Evolutionary conservation across 2,797 vertebrate species (phyloP).

Genomic region (Hirundo rustica): DNA sequence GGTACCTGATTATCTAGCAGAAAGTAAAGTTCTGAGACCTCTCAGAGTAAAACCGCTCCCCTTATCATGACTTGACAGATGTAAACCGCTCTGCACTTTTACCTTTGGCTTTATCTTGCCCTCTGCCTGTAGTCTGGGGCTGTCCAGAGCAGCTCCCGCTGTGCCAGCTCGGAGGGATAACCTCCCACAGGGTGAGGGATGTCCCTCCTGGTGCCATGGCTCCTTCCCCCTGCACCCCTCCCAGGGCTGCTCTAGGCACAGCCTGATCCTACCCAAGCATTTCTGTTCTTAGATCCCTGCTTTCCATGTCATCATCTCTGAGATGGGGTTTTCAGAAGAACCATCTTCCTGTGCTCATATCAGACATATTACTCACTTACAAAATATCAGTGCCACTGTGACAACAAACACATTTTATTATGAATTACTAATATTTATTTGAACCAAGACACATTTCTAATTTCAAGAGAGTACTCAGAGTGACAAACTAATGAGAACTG

Average conservation of each 20-base stretch:
- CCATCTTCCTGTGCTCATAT: not conserved
- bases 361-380: not conserved
- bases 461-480: not conserved
- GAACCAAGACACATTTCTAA: not conserved
- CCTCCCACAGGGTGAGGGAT: not conserved
- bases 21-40: not conserved
- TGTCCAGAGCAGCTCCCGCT: not conserved
- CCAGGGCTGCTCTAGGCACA: not conserved
- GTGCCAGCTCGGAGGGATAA: not conserved
- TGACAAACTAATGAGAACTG: slow-evolving; percentile 17
- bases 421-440: slow-evolving; percentile 7
- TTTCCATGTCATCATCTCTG: not conserved
- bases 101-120: not conserved
- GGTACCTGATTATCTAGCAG: not conserved
- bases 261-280: not conserved
- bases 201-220: not conserved
- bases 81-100: not conserved
- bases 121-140: not conserved
- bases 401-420: not conserved
- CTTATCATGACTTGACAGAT: not conserved
- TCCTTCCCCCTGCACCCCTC: not conserved
- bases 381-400: not conserved
- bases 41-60: not conserved
- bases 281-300: not conserved
- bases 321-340: not conserved